These are phyloP conservation scores for Macrotis lagotis DNA, from an alignment of 2,113 vertebrate genomes.

Conservation along the genomic window DNA sequence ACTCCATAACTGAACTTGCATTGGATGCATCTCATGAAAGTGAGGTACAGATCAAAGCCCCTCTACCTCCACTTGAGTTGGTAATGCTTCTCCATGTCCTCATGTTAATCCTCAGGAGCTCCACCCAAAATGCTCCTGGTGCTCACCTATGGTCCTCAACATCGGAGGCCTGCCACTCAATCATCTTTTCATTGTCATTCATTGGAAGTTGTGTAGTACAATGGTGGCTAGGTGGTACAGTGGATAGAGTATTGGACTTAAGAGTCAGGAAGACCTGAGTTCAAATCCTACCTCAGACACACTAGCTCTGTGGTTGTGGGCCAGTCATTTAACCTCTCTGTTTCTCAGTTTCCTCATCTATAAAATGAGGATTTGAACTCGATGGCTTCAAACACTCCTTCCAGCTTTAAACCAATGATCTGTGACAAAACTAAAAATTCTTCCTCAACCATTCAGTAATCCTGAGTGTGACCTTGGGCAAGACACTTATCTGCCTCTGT, in stretches of 20 bases:
- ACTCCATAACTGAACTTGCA: neutral
- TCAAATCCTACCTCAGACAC: neutral
- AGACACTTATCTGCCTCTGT: neutral
- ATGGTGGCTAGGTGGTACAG: neutral
- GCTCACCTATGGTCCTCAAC: neutral
- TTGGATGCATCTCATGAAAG: neutral
- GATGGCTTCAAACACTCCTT: neutral
- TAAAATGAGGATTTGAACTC: neutral
- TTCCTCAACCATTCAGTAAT: neutral
- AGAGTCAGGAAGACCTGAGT: neutral
- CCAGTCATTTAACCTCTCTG: neutral
- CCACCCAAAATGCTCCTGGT: neutral
- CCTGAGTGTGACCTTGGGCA: neutral
- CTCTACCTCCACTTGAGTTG: neutral
- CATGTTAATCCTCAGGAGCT: neutral
- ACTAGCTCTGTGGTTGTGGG: neutral
- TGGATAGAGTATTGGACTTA: neutral
- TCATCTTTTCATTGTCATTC: neutral
- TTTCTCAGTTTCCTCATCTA: neutral
- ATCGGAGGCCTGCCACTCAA: neutral
- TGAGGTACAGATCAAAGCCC: neutral
- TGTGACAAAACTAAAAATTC: neutral
- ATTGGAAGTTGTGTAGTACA: neutral
- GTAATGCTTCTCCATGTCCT: neutral
- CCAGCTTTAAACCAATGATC: neutral